Evolutionary conservation across 2,113 vertebrate genomes (phyloP).

Genomic region (Calidris pygmaea): DNA sequence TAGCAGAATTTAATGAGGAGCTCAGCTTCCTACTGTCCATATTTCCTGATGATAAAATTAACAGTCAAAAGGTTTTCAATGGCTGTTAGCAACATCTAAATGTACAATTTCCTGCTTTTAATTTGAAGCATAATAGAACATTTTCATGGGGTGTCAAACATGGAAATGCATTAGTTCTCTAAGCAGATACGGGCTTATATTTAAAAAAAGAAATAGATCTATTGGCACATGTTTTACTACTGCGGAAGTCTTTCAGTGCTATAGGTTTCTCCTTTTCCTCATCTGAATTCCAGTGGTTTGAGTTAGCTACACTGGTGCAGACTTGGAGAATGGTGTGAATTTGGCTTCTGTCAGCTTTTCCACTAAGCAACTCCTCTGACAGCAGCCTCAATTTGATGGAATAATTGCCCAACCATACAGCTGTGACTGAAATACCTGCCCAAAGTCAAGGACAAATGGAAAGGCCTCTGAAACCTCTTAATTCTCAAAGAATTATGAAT

Average conservation of each 20-base stretch:
- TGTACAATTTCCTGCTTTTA: constrained; percentile 1
- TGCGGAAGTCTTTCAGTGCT: neutral
- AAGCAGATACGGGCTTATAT: neutral
- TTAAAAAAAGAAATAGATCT: neutral
- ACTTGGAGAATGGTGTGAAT: neutral
- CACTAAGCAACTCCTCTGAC: neutral
- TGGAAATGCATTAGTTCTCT: neutral
- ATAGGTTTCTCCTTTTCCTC: neutral
- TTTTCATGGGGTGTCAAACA: neutral
- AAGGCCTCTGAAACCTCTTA: neutral
- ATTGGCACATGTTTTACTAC: neutral
- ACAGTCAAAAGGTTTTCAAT: neutral
- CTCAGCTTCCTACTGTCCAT: constrained; percentile 1
- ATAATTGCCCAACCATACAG: neutral
- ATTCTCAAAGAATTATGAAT: neutral
- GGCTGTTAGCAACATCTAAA: neutral
- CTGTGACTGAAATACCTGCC: neutral
- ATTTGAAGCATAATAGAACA: neutral
- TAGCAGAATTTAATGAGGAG: constrained; percentile 52
- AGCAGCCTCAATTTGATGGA: neutral
- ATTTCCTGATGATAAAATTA: constrained; percentile 31
- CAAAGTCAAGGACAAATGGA: neutral
- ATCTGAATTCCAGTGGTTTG: neutral
- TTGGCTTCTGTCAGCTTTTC: neutral
- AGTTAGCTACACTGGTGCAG: neutral